Evolutionary conservation across 2,113 vertebrate species (phyloP), one percentile per base, ranked within the genome.

Genomic region (Mustelus asterias): DNA sequence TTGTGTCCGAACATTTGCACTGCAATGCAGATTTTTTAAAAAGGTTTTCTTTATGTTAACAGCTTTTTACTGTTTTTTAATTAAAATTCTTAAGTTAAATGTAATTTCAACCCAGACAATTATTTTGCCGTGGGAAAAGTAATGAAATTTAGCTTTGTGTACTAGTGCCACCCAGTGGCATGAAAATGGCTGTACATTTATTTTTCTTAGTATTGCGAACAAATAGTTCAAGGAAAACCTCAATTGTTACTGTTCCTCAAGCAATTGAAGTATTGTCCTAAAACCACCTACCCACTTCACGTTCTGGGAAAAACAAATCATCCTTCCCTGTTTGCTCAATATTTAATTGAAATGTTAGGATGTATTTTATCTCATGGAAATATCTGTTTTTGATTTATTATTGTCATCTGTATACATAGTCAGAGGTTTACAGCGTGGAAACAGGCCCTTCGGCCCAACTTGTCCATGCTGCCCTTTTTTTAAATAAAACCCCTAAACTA

Each of bases 151-250:
- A 29, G 54, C 48, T 13, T 0, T 54, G 88, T 90, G 29, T 63
- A 60, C 86, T 58, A 29, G 86, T 89, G 86, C 88, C 88, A 90
- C 29, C 88, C 54, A 60, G 88, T 60, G 88, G 88, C 48, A 60
- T 11, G 29, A 14, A 90, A 60, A 60, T 9, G 14, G 33, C 14
- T 90, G 29, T 37, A 29, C 54, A 58, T 58, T 90, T 90, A 29
- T 33, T 60, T 60, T 63, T 60, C 54, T 60, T 60, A 24, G 37
- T 48, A 60, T 60, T 14, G 80, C 18, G 22, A 41, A 41, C 14
- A 83, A 41, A 5, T 41, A 41, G 80, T 83, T 83, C 37, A 41
- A 83, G 37, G 2, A 44, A 83, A 83, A 20, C 18, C 78, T 80
- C 78, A 80, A 44, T 7, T 3, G 60, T 11, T 60, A 90, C n/a